A percentile compares a stretch with the other conserved stretches of the same genome.
phyloP scores from a whole-genome alignment of 64 coral and sea anemone genomes.

The Stylophora pistillata region DNA sequence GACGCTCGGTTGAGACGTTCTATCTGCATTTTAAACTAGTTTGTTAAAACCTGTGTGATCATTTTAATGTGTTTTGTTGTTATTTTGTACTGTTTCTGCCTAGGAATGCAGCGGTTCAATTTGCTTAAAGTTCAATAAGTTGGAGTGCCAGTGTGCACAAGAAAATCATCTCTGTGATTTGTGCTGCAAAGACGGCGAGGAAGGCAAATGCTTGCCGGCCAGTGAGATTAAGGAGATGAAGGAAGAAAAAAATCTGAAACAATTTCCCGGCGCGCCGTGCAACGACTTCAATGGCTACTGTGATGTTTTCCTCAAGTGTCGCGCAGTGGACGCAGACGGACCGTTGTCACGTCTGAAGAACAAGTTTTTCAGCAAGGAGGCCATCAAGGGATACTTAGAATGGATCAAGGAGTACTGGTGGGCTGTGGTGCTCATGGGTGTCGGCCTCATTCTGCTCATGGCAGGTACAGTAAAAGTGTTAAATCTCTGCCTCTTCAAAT shows the following conservation, averaged over 20 bases:
- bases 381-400: slow-evolving; percentile 70
- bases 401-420: slow-evolving; percentile 98
- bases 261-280: slow-evolving; percentile 82
- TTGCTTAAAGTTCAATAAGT: slow-evolving; percentile 21
- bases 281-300: slow-evolving; percentile 96
- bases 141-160: slow-evolving; percentile 61
- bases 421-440: slow-evolving; percentile 87
- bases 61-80: background rate
- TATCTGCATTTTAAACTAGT: too few species aligned
- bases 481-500: too few species aligned
- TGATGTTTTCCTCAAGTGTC: slow-evolving; percentile 95
- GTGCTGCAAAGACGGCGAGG: slow-evolving; percentile 28
- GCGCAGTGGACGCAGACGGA: slow-evolving; percentile 93
- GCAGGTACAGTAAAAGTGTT: slow-evolving; percentile 54
- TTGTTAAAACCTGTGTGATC: too few species aligned
- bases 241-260: background rate
- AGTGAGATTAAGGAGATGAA: background rate
- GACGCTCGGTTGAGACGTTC: too few species aligned
- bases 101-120: slow-evolving; percentile 65
- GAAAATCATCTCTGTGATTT: slow-evolving; percentile 49
- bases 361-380: slow-evolving; percentile 90
- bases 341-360: slow-evolving; percentile 85
- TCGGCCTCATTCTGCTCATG: slow-evolving; percentile 89
- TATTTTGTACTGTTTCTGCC: background rate
- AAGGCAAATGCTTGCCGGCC: slow-evolving; percentile 32